These are phyloP conservation scores for Scleropages formosus DNA, from an alignment of 2,797 vertebrate genomes.

Conservation along the genomic window DNA sequence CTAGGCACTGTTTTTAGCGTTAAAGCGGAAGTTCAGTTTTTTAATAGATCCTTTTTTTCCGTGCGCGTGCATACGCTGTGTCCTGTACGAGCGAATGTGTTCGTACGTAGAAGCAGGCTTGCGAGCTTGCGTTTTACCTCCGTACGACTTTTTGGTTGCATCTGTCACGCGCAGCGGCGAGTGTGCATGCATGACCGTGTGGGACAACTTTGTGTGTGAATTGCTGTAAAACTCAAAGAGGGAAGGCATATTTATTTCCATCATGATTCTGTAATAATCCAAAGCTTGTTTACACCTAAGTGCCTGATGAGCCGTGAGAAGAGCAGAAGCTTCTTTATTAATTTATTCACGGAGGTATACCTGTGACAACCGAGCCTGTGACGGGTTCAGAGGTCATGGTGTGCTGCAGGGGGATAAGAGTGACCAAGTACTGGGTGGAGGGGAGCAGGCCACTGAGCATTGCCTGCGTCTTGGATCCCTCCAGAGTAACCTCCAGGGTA, in stretches of 20 bases:
- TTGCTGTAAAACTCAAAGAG: no score
- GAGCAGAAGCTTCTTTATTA: background rate
- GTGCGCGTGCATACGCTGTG: no score
- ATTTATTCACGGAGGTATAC: slow-evolving; percentile 56
- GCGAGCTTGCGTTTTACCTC: background rate
- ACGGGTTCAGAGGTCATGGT: slow-evolving; percentile 82
- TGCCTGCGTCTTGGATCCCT: slow-evolving; percentile 80
- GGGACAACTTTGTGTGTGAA: background rate
- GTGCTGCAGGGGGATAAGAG: slow-evolving; percentile 86
- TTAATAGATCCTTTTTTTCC: no score
- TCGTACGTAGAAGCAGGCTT: no score
- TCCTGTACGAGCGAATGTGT: no score
- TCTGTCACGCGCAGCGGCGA: background rate
- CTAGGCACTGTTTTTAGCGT: no score
- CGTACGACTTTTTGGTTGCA: background rate
- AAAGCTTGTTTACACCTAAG: no score
- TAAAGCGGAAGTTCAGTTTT: no score
- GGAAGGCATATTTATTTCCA: background rate
- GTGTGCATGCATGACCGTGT: background rate
- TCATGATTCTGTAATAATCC: background rate
- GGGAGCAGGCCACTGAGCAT: slow-evolving; percentile 81
- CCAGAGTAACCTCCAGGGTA: slow-evolving; percentile 77
- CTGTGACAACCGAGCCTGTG: slow-evolving; percentile 84
- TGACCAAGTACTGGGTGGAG: slow-evolving; percentile 84
- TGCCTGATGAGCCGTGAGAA: background rate